These are phyloP conservation scores for Florisuga fusca DNA, from an alignment of 2,797 vertebrate species.

Conservation along the genomic window DNA sequence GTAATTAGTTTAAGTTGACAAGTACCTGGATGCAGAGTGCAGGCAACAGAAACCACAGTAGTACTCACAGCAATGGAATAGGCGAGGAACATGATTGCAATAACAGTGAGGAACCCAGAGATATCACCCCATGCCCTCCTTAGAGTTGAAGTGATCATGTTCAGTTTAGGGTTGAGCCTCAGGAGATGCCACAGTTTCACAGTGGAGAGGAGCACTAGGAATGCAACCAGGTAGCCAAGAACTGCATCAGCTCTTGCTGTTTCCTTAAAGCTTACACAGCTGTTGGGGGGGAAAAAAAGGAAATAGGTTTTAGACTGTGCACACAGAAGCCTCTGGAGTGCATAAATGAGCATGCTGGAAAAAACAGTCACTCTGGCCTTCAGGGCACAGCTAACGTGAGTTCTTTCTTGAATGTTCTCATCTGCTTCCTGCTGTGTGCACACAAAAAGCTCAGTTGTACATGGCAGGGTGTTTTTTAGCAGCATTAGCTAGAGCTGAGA, in stretches of 20 bases:
- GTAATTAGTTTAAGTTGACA: neutral
- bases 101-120: slow-evolving; percentile 91
- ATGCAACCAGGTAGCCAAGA: slow-evolving; percentile 93
- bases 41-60: neutral
- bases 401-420: neutral
- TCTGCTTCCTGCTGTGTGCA: neutral
- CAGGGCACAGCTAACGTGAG: neutral
- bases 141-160: slow-evolving; percentile 93
- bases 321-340: neutral
- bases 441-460: neutral
- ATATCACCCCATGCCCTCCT: slow-evolving; percentile 93
- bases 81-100: slow-evolving; percentile 91
- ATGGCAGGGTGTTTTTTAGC: neutral
- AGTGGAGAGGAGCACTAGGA: slow-evolving; percentile 92
- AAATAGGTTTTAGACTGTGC: neutral
- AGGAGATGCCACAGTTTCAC: slow-evolving; percentile 96
- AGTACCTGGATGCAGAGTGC: neutral
- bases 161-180: slow-evolving; percentile 93
- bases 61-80: slow-evolving; percentile 91
- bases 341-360: neutral
- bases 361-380: neutral
- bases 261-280: slow-evolving; percentile 90
- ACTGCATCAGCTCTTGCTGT: slow-evolving; percentile 89
- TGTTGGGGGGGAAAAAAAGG: slow-evolving; percentile 46
- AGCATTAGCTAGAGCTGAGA: neutral